Evolutionary conservation across 2,113 vertebrate species (phyloP).

Genomic region (Indicator maculatus): DNA sequence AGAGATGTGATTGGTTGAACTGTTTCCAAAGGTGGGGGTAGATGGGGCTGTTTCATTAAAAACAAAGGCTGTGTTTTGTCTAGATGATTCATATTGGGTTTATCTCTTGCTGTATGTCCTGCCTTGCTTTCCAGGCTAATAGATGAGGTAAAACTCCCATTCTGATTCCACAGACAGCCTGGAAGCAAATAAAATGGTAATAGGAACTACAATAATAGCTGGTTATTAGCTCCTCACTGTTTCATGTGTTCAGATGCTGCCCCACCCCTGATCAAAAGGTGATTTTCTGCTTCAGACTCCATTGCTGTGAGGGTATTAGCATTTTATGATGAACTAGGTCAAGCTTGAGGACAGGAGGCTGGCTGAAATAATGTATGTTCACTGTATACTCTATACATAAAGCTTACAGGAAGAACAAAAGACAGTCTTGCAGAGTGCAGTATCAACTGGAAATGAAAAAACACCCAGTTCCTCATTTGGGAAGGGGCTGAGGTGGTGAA

Average conservation of each 20-base stretch:
- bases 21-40: background rate
- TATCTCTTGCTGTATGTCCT: background rate
- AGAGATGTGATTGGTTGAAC: constrained; percentile 13
- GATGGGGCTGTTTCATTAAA: background rate
- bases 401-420: background rate
- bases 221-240: background rate
- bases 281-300: background rate
- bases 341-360: background rate
- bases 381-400: background rate
- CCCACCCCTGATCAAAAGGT: background rate
- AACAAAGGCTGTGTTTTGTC: background rate
- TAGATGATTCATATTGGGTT: background rate
- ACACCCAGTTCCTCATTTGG: background rate
- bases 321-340: background rate
- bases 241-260: background rate
- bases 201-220: background rate
- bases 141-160: background rate
- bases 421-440: background rate
- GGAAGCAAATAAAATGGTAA: background rate
- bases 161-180: background rate
- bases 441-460: background rate
- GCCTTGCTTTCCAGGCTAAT: background rate
- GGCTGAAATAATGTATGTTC: background rate
- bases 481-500: background rate
- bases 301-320: background rate